These are phyloP conservation scores for Propithecus deckenii DNA, from an alignment of 2,797 vertebrate species.

Conservation along the genomic window DNA sequence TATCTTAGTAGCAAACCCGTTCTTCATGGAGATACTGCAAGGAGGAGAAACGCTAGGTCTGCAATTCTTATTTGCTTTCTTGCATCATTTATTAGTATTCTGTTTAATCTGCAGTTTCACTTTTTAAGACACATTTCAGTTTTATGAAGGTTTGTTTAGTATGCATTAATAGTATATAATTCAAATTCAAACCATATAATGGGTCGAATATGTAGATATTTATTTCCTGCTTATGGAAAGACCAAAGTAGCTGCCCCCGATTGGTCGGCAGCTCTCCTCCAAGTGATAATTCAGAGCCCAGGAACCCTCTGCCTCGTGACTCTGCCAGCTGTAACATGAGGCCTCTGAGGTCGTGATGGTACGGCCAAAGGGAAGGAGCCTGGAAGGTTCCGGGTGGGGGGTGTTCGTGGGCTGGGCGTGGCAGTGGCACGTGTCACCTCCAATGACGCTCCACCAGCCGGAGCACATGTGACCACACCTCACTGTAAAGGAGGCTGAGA, in stretches of 20 bases:
- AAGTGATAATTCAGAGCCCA: neutral
- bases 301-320: neutral
- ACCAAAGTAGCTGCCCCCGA: neutral
- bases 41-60: neutral
- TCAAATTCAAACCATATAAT: neutral
- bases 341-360: neutral
- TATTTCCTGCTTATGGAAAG: neutral
- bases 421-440: neutral
- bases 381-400: neutral
- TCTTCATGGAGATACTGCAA: neutral
- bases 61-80: neutral
- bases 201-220: neutral
- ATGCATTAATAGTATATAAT: neutral
- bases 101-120: neutral
- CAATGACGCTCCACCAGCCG: neutral
- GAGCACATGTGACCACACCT: neutral
- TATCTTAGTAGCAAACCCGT: neutral
- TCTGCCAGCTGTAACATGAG: neutral
- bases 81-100: neutral
- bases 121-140: slow-evolving; percentile 1
- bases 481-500: neutral
- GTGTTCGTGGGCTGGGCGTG: too few relatives aligned
- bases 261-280: neutral
- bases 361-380: neutral
- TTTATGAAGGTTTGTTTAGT: neutral